phyloP scores from a whole-genome alignment of 2,888 invertebrate species.

The Argyresthia albistria region DNA sequence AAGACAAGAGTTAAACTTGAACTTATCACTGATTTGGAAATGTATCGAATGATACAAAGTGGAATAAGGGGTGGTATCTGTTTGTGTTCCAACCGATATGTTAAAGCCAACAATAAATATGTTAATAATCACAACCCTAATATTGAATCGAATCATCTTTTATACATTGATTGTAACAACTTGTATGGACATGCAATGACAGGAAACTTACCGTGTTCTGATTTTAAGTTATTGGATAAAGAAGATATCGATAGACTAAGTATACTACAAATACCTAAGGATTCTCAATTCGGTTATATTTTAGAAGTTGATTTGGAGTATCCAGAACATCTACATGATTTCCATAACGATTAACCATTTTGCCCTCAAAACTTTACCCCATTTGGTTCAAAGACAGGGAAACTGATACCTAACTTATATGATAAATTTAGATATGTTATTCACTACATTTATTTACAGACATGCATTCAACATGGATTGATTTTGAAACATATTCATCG shows the following conservation, averaged over 20 bases:
- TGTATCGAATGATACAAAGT: constrained; percentile 7
- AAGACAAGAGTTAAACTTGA: constrained; percentile 11
- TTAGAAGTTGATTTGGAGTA: constrained; percentile 11
- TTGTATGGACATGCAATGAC: constrained; percentile 17
- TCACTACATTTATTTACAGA: constrained; percentile 21
- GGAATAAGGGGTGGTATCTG: constrained; percentile 1
- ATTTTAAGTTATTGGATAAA: neutral
- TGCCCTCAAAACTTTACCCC: constrained; percentile 11
- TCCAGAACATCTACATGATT: constrained; percentile 8
- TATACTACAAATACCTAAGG: neutral
- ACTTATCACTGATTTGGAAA: constrained; percentile 15
- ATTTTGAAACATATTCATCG: constrained; percentile 20
- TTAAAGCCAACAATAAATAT: constrained; percentile 3
- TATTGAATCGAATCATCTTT: neutral
- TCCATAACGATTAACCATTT: constrained; percentile 12
- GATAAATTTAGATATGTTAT: constrained; percentile 21
- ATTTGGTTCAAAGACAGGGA: constrained; percentile 11
- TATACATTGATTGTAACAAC: constrained; percentile 1
- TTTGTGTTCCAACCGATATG: neutral
- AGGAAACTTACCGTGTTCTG: neutral
- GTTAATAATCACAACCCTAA: neutral
- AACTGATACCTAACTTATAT: constrained; percentile 17
- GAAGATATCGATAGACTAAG: neutral
- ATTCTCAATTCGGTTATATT: constrained; percentile 6
- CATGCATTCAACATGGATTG: constrained; percentile 22